Conservation (phyloP, 2,113 vertebrate species). For the Nycticebus coucang region DNA sequence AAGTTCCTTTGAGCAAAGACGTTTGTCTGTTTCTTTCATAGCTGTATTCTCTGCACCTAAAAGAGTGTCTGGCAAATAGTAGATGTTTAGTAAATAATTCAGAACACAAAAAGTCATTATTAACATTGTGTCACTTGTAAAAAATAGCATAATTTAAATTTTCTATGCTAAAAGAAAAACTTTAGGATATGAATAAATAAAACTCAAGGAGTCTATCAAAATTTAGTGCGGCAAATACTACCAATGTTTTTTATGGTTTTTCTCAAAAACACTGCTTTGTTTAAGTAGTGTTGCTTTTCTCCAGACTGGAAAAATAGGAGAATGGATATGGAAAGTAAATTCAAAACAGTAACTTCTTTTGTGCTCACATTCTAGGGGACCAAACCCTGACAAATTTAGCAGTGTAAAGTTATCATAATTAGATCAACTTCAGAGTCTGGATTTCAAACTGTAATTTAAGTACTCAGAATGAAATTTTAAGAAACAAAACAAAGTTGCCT, state of each 20-base stretch:
- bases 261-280: neutral
- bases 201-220: neutral
- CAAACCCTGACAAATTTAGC: neutral
- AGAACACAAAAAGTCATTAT: neutral
- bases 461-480: neutral
- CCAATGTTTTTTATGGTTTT: neutral
- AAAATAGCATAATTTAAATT: neutral
- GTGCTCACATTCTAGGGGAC: neutral
- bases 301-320: neutral
- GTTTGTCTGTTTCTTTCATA: conserved; percentile 7
- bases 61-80: neutral
- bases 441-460: conserved; percentile 23
- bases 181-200: neutral
- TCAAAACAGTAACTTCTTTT: neutral
- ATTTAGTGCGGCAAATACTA: neutral
- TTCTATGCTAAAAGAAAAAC: conserved; percentile 6
- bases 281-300: neutral
- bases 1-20: neutral
- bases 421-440: neutral
- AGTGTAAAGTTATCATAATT: neutral
- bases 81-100: neutral
- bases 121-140: neutral
- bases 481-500: neutral
- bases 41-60: neutral
- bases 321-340: conserved; percentile 7